These are phyloP conservation scores for Aldabrachelys gigantea DNA, from an alignment of 2,113 vertebrate genomes.

Conservation along the genomic window DNA sequence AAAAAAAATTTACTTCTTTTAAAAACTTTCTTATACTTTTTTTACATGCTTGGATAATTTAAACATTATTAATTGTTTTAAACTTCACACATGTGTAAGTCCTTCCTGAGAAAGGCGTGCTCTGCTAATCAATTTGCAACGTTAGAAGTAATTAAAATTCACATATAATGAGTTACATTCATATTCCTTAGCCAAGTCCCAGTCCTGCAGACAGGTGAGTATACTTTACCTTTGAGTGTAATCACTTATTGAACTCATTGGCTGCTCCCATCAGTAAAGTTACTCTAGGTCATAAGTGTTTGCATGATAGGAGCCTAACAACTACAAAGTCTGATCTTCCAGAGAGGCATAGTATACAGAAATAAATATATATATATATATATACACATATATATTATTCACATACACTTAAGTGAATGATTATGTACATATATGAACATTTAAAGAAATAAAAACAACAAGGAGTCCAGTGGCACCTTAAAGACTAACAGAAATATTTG, in stretches of 20 bases:
- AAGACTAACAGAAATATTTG: too few relatives aligned
- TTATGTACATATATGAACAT: not conserved
- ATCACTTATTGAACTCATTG: not conserved
- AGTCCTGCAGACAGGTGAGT: not conserved
- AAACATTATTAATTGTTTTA: not conserved
- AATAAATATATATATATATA: not conserved
- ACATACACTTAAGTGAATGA: not conserved
- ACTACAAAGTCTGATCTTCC: not conserved
- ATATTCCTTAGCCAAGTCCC: not conserved
- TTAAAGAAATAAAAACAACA: too few relatives aligned
- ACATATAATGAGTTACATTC: not conserved
- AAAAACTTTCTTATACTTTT: not conserved
- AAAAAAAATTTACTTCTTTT: not conserved
- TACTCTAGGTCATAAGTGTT: not conserved
- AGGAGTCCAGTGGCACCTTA: too few relatives aligned
- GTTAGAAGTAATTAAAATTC: not conserved
- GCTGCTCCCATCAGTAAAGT: not conserved
- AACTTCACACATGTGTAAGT: too few relatives aligned
- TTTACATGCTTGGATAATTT: not conserved
- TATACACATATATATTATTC: not conserved
- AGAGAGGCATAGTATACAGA: not conserved
- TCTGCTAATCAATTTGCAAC: not conserved
- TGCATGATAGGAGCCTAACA: not conserved
- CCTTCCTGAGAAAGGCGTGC: not conserved
- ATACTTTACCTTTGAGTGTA: not conserved